These are phyloP conservation scores for Pelvicachromis taeniatus DNA, from an alignment of 2,113 vertebrate genomes.

Conservation along the genomic window DNA sequence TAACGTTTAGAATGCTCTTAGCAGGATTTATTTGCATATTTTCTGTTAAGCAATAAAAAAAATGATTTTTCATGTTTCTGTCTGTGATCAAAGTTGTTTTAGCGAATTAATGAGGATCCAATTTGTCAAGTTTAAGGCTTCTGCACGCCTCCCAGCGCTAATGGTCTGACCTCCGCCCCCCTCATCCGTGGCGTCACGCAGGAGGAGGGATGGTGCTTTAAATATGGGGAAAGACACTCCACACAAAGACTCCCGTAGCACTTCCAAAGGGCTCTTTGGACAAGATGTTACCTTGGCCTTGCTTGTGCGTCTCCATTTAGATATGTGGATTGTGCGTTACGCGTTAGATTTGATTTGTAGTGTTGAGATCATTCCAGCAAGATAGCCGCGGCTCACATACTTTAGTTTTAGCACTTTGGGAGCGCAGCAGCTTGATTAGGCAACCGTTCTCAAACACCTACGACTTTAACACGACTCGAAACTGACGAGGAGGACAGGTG, in stretches of 20 bases:
- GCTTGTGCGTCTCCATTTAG: background rate
- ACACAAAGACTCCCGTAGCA: background rate
- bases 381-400: background rate
- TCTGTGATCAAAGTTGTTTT: background rate
- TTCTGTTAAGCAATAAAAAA: background rate
- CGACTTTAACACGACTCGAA: background rate
- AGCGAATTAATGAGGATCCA: background rate
- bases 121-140: background rate
- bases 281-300: background rate
- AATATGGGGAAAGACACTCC: conserved; percentile 69
- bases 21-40: background rate
- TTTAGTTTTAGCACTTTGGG: background rate
- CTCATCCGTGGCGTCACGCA: conserved; percentile 56
- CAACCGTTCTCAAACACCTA: background rate
- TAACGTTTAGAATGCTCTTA: background rate
- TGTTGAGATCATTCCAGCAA: conserved; percentile 18
- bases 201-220: conserved; percentile 75
- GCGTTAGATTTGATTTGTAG: background rate
- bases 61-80: background rate
- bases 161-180: conserved; percentile 48
- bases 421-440: background rate
- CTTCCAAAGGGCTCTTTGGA: background rate
- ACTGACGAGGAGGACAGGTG: background rate
- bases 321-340: conserved; percentile 10
- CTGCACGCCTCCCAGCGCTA: background rate